phyloP scores from a whole-genome alignment of 2,113 vertebrate species.

The Pteronura brasiliensis region DNA sequence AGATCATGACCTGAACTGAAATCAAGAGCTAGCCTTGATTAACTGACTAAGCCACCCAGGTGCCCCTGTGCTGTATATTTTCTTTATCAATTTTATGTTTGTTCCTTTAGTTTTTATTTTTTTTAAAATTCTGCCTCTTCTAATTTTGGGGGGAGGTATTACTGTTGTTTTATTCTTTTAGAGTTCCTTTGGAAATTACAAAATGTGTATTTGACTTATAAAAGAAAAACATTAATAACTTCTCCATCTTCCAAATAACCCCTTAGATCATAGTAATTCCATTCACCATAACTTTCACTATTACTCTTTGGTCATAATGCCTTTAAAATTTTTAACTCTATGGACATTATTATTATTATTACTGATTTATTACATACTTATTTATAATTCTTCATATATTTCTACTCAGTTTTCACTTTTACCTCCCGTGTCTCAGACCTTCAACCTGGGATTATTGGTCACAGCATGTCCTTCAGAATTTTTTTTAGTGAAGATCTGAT shows the following conservation, averaged over 20 bases:
- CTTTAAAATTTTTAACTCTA: background rate
- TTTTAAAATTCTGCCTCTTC: background rate
- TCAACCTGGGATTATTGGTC: background rate
- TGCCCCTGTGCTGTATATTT: no score
- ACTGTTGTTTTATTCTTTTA: background rate
- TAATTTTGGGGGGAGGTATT: background rate
- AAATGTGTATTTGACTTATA: background rate
- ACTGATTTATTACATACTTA: background rate
- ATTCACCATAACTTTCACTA: background rate
- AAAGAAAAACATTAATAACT: background rate
- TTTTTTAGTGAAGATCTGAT: background rate
- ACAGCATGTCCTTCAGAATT: background rate
- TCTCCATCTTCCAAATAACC: background rate
- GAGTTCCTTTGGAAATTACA: background rate
- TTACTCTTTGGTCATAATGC: background rate
- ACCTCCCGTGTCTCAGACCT: background rate
- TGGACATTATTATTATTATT: background rate
- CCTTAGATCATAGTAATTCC: background rate
- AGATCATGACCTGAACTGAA: no score
- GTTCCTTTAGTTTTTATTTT: background rate
- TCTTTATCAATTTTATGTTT: no score
- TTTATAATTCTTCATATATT: background rate
- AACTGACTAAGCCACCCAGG: no score
- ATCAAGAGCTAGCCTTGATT: no score
- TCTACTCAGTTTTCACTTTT: background rate